Evolutionary conservation across 2,113 vertebrate genomes (phyloP), one percentile per base, ranked within the genome.

Genomic region (Enhydra lutris): DNA sequence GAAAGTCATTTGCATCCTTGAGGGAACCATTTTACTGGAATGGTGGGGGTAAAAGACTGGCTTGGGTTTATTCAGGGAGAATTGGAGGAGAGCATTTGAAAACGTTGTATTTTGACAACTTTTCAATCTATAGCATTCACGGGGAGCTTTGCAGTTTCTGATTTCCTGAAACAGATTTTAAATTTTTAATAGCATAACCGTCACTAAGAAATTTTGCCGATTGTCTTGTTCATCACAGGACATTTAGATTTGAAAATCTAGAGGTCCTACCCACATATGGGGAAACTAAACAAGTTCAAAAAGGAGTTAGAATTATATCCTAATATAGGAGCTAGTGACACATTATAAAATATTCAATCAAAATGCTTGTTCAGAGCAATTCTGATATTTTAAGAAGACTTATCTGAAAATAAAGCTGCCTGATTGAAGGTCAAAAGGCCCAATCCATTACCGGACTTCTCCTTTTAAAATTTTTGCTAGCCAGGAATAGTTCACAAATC

Each of bases 301-400:
- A 83, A 55, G 24, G 26, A 95, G 14, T 94, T 91, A 31, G 36
- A 94, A 96, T 92, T 96, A 92, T 87, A 92, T 94, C 84, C 50
- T 86, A 63, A 93, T 92, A 95, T 89, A 94, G 92, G 50, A 95
- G 59, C 29, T 73, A 45, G 34, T 81, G 95, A 86, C 78, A 18
- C 34, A 90, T 98, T 95, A 97, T 85, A 89, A 95, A 95, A 96
- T 95, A 82, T 89, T 97, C 93, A 97, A 98, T 97, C 95, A 98
- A 92, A 96, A 94, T 84, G 57, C 88, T 97, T 97, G 94, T 97
- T 97, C 80, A 92, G 50, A 95, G 83, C 50, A 95, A 96, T 92
- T 97, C 45, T 90, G 92, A 88, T 96, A 97, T 96, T 97, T 96
- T 92, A 94, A 86, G 84, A 95, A 84, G 57, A 83, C 14, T 79